These are phyloP conservation scores for Catocala nupta DNA, from an alignment of 2,888 invertebrate genomes.

Conservation along the genomic window DNA sequence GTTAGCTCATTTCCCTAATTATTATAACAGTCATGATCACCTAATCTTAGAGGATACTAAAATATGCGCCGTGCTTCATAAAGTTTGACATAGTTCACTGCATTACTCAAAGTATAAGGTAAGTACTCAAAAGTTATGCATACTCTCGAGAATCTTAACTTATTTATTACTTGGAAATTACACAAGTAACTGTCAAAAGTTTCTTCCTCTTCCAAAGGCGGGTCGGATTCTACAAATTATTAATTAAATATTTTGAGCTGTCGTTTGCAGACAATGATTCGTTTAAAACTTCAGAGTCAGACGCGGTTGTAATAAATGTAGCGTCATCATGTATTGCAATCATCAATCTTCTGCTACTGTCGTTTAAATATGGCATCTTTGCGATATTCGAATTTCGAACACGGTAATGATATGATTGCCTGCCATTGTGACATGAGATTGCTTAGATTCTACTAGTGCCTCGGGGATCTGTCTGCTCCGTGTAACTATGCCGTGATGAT, in stretches of 20 bases:
- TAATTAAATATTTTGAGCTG: slow-evolving; percentile 15
- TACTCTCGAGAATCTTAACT: not conserved
- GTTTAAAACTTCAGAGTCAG: not conserved
- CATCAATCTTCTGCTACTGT: slow-evolving; percentile 25
- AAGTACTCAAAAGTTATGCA: not conserved
- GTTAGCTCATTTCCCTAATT: no score
- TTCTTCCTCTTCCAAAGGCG: slow-evolving; percentile 8
- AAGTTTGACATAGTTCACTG: not conserved
- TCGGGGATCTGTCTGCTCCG: slow-evolving; percentile 11
- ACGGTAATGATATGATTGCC: no score
- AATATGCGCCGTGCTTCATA: not conserved
- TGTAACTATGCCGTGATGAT: slow-evolving; percentile 20
- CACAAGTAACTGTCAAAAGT: slow-evolving; percentile 27
- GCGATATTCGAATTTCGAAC: not conserved
- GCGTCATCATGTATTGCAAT: slow-evolving; percentile 17
- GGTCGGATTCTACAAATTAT: slow-evolving; percentile 17
- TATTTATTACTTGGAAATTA: slow-evolving; percentile 29
- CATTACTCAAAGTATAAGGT: not conserved
- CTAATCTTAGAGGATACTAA: not conserved
- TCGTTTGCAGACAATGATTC: slow-evolving; percentile 12
- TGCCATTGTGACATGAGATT: no score
- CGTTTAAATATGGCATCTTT: not conserved
- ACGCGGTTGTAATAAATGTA: slow-evolving; percentile 9
- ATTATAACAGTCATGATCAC: no score
- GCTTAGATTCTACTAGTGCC: no score